A percentile compares a stretch with the other conserved stretches of the same genome.
These are phyloP conservation scores for Meliscaeva auricollis DNA, from an alignment of 2,888 invertebrate genomes.

Conservation along the genomic window DNA sequence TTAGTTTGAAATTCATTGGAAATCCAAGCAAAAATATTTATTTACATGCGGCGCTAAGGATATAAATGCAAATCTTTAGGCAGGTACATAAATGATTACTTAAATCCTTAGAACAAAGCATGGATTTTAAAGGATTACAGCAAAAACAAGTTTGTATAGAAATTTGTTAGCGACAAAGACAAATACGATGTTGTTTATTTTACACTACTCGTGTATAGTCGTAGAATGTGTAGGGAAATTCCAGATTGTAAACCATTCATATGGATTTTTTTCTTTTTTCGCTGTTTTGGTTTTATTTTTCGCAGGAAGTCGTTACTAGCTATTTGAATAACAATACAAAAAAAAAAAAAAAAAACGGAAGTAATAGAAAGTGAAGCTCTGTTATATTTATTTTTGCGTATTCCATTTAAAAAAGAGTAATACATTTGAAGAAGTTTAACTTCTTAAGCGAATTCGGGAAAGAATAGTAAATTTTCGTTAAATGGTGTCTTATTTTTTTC, in stretches of 20 bases:
- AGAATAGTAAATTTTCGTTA: too few species aligned
- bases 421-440: too few species aligned
- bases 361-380: background rate
- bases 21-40: background rate
- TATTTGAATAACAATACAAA: background rate
- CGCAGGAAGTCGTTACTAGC: background rate
- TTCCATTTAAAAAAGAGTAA: too few species aligned
- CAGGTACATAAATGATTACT: background rate
- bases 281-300: background rate
- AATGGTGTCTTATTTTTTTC: too few species aligned
- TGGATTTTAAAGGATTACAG: slow-evolving; percentile 5
- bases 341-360: background rate
- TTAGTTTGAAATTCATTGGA: background rate
- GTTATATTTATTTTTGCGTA: too few species aligned
- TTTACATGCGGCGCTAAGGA: slow-evolving; percentile 8
- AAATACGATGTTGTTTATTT: slow-evolving; percentile 9
- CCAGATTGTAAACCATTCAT: background rate
- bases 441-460: too few species aligned
- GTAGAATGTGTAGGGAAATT: background rate
- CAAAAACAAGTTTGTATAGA: background rate
- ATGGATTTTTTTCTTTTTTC: background rate
- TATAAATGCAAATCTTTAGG: background rate
- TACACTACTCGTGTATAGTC: background rate
- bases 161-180: background rate
- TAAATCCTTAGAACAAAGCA: slow-evolving; percentile 3